Percentiles rank a stretch among this genome's conserved stretches.
Conservation (phyloP, 1,140 invertebrate species). For the Coelopa frigida region DNA sequence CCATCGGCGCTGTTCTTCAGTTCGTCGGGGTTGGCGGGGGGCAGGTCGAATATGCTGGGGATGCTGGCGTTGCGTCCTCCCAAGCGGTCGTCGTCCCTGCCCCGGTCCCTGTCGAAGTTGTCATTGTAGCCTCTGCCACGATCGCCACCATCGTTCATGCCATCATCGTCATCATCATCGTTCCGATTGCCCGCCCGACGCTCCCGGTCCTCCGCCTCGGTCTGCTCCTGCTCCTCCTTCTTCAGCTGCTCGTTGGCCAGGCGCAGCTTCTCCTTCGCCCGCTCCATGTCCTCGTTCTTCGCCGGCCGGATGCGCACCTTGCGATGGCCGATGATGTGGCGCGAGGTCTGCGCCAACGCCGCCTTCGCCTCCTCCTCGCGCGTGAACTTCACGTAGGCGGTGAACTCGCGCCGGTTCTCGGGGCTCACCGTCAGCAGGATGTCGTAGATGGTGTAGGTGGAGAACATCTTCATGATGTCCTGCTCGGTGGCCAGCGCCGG, state of each 20-base stretch:
- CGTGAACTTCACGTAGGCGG: conserved; percentile 68
- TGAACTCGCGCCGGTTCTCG: conserved; percentile 49
- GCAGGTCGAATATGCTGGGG: conserved; percentile 9
- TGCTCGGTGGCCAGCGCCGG: conserved; percentile 69
- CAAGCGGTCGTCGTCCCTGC: no score
- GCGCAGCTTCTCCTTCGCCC: conserved; percentile 46
- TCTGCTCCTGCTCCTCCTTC: conserved; percentile 28
- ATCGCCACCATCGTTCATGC: conserved; percentile 4
- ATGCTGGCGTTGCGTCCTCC: conserved; percentile 4
- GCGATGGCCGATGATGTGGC: conserved; percentile 53
- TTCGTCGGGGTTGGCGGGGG: conserved; percentile 10
- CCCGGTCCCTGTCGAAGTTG: conserved; percentile 13
- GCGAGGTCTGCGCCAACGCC: conserved; percentile 50
- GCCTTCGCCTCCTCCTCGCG: conserved; percentile 59
- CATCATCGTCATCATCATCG: conserved; percentile 19
- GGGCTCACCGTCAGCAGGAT: conserved; percentile 58
- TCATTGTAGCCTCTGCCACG: conserved; percentile 1
- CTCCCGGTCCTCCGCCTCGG: conserved; percentile 13
- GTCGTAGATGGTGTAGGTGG: conserved; percentile 61
- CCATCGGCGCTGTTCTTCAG: conserved; percentile 6
- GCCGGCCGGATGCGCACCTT: conserved; percentile 49
- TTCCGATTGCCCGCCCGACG: not conserved
- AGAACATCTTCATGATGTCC: conserved; percentile 70
- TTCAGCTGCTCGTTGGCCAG: conserved; percentile 40
- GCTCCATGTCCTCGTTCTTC: conserved; percentile 48